Percentiles rank a stretch among this genome's conserved stretches.
Conservation (phyloP, 37 sponge, comb jelly and placozoan genomes). For the Theonella swinhoei region DNA sequence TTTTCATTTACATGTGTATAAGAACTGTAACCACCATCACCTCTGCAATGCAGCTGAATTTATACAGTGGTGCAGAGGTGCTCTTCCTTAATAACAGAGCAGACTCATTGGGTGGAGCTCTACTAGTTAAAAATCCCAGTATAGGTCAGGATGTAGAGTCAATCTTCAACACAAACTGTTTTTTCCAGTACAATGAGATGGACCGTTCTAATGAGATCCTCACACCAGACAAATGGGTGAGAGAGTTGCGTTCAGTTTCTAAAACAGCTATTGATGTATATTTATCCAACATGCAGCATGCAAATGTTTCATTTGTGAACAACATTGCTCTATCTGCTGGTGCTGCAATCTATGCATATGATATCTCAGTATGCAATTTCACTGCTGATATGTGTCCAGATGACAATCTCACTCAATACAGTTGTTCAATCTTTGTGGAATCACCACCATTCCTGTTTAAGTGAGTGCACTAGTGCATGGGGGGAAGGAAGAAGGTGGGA, state of each 20-base stretch:
- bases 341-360: conserved; percentile 62
- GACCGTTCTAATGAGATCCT: too few species aligned
- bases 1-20: too few species aligned
- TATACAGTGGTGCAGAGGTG: conserved; percentile 7
- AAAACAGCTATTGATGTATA: too few species aligned
- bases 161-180: conserved; percentile 60
- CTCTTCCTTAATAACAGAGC: conserved; percentile 41
- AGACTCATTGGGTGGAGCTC: conserved; percentile 38
- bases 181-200: conserved; percentile 54
- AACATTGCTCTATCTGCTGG: conserved; percentile 57
- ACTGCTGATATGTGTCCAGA: not conserved
- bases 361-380: conserved; percentile 46
- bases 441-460: conserved; percentile 28
- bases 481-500: too few species aligned
- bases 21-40: too few species aligned
- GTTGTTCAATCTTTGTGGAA: conserved; percentile 30
- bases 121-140: conserved; percentile 36
- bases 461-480: too few species aligned
- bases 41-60: conserved; percentile 54
- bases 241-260: too few species aligned
- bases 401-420: not conserved
- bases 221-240: too few species aligned
- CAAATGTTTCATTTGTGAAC: conserved; percentile 32
- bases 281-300: too few species aligned
- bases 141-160: conserved; percentile 37